These are phyloP conservation scores for Bombylius major DNA, from an alignment of 2,888 invertebrate species.

Conservation along the genomic window DNA sequence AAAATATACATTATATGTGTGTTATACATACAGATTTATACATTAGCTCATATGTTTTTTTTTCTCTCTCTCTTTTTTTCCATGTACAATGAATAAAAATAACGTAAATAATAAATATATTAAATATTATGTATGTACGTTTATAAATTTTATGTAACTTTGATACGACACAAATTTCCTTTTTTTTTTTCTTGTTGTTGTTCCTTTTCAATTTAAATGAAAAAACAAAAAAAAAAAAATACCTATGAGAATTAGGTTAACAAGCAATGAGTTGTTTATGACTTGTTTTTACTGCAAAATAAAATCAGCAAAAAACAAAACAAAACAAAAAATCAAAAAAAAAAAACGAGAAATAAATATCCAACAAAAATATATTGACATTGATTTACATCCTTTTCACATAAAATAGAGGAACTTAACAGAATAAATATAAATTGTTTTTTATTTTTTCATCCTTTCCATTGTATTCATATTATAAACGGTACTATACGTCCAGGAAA, in stretches of 20 bases:
- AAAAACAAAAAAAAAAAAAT: not conserved
- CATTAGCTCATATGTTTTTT: not conserved
- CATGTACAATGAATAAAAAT: too few species aligned
- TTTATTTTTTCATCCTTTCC: too few species aligned
- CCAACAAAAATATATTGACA: not conserved
- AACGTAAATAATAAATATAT: too few species aligned
- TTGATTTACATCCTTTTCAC: not conserved
- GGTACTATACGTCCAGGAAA: too few species aligned
- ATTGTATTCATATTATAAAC: too few species aligned
- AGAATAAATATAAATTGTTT: too few species aligned
- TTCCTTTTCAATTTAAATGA: not conserved
- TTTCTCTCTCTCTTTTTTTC: too few species aligned
- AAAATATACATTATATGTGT: too few species aligned
- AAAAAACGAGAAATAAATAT: too few species aligned
- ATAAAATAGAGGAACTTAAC: too few species aligned
- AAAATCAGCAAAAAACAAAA: not conserved
- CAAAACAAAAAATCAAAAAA: too few species aligned
- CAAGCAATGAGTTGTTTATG: slow-evolving; percentile 3
- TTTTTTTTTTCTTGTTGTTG: too few species aligned
- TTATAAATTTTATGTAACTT: not conserved
- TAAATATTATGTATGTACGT: not conserved
- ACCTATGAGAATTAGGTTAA: not conserved
- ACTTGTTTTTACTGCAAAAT: not conserved
- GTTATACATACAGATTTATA: not conserved
- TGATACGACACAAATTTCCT: not conserved